Conservation (phyloP, 2,113 vertebrate genomes). For the Fregata magnificens region DNA sequence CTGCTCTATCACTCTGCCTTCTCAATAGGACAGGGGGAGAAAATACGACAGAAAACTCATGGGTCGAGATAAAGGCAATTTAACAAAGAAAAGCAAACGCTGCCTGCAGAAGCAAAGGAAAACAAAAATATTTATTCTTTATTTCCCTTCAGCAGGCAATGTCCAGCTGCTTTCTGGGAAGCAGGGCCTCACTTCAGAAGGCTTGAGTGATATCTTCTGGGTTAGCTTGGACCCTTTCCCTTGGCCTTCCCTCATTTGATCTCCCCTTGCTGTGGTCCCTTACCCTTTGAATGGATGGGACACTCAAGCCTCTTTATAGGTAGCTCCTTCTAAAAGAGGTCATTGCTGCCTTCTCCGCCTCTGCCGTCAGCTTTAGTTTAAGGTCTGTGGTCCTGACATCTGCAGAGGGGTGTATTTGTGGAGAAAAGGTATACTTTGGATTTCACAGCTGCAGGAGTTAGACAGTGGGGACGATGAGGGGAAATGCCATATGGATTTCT, state of each 20-base stretch:
- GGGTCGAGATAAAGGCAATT: not conserved
- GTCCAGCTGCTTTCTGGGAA: not conserved
- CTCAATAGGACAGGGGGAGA: not conserved
- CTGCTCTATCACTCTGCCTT: not conserved
- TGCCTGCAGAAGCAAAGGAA: accelerated
- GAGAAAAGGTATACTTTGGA: not conserved
- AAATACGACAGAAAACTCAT: accelerated
- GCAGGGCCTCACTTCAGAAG: not conserved
- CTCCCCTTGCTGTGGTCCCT: not conserved
- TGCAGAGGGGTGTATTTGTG: not conserved
- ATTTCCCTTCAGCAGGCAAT: not conserved
- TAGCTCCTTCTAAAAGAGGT: not conserved
- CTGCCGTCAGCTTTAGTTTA: not conserved
- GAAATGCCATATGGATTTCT: not conserved
- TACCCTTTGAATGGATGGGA: not conserved
- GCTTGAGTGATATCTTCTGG: not conserved
- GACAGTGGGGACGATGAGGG: not conserved
- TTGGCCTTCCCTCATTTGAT: not conserved
- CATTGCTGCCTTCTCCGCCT: not conserved
- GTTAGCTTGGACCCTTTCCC: not conserved
- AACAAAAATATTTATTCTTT: not conserved
- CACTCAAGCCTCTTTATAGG: not conserved
- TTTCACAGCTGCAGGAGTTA: not conserved
- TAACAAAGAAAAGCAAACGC: not conserved
- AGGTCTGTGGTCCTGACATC: not conserved